Conservation (phyloP, 2,113 vertebrate species). For the Microtus richardsoni region DNA sequence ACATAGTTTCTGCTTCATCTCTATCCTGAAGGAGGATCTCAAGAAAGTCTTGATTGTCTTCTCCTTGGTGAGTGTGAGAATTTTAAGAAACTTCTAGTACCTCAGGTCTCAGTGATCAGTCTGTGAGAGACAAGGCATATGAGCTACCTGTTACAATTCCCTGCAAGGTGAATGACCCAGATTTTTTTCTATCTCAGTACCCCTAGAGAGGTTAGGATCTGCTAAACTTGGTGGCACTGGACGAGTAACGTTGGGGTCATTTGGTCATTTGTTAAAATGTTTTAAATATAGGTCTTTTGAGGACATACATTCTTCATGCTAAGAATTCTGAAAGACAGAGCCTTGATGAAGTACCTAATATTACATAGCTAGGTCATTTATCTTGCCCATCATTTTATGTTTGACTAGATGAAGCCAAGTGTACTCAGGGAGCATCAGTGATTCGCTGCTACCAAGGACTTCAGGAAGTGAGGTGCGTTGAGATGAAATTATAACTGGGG, state of each 20-base stretch:
- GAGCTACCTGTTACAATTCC: neutral
- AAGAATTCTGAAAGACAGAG: slow-evolving; percentile 8
- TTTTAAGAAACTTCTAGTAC: neutral
- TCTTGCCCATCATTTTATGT: neutral
- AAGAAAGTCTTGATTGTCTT: neutral
- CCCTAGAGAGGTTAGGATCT: neutral
- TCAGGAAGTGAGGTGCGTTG: neutral
- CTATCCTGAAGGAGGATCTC: neutral
- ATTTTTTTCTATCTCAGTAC: neutral
- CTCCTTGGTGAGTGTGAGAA: neutral
- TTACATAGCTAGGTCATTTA: neutral
- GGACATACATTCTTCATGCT: neutral
- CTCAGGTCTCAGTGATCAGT: neutral
- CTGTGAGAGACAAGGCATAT: neutral
- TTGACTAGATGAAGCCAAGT: neutral
- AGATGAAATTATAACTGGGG: neutral
- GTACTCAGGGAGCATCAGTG: neutral
- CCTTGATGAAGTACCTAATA: neutral
- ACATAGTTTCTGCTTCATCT: neutral
- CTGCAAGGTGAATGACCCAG: neutral
- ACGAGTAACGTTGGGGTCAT: neutral
- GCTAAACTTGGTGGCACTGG: neutral
- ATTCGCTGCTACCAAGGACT: neutral
- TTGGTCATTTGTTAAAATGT: neutral
- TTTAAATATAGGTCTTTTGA: neutral